Base-by-base conservation (phyloP, 2,797 vertebrate species). In the Lepus oiostolus region DNA sequence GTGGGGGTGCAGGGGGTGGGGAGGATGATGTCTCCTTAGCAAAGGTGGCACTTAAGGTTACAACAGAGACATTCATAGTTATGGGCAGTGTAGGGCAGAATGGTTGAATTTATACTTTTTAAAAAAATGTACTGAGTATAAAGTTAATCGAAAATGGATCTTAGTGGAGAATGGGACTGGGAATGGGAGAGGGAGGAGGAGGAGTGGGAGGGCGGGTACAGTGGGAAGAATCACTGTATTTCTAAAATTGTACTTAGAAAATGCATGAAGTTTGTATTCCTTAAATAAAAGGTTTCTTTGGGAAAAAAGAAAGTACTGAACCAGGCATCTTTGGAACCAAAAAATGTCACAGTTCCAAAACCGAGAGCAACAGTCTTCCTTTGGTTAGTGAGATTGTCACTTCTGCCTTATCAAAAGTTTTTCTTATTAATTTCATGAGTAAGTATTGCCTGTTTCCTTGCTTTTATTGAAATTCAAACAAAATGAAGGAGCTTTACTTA, bases 391-490 rank as follows among this genome's bases (percentile, higher is more conserved):
- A 71, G 52, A 4, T 35, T 42, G 50, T 72, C 75, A 8, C 2
- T 95, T 70, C 38, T 60, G 14, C 87, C 67, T 50, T 35, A 58
- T 22, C 30, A 90, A 81, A 81, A 30, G 32, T 85, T 93, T 95
- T 90, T 83, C 86, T 94, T 92, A 24, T 26, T 93, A 67, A 76
- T 79, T 80, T 58, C 26, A 13, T 74, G 35, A 70, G 28, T 24
- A 52, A 91, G 26, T 28, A 50, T 85, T 63, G 50, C 65, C 22
- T 52, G 16, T 72, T 88, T 85, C 42, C 30, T 92, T 75, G 52
- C 67, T 91, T 91, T 83, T 62, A 42, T 76, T 87, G 93, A 71
- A 95, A 76, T 58, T 88, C 30, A 88, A 52, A 28, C 86, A 70
- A 35, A 19, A 22, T 65, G 71, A 83, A 54, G 70, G 52, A 88